These are phyloP conservation scores for Temnothorax nylanderi DNA, from an alignment of 1,140 invertebrate genomes.

Conservation along the genomic window DNA sequence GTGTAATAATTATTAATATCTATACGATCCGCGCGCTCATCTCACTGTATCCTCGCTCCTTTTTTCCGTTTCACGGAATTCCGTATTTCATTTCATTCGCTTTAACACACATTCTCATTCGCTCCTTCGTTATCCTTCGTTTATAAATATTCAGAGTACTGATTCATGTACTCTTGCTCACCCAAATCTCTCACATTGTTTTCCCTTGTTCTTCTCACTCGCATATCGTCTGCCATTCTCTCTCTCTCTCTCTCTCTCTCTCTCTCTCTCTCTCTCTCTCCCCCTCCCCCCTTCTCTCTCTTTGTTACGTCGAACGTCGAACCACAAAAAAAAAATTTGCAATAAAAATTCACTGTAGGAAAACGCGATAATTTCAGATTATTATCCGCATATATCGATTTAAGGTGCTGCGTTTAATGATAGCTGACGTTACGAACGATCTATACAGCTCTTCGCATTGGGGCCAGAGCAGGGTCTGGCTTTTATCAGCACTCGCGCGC, in stretches of 20 bases:
- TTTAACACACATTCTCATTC: slow-evolving; percentile 15
- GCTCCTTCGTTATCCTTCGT: slow-evolving; percentile 6
- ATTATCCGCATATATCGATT: neutral
- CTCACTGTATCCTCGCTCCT: neutral
- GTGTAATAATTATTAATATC: slow-evolving; percentile 37
- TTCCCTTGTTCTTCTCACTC: neutral
- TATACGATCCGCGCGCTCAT: neutral
- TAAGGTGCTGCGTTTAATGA: slow-evolving; percentile 32
- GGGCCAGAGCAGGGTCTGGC: neutral
- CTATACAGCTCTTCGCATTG: neutral
- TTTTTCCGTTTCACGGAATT: neutral
- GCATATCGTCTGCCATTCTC: neutral
- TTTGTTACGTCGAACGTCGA: too few relatives aligned
- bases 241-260: neutral
- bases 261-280: neutral
- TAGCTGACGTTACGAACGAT: slow-evolving; percentile 24
- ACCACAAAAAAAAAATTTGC: neutral
- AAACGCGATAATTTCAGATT: neutral
- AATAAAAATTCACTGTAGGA: neutral
- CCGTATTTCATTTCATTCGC: slow-evolving; percentile 15
- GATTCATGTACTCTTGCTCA: slow-evolving; percentile 15
- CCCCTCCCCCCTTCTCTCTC: neutral
- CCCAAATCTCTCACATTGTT: slow-evolving; percentile 10
- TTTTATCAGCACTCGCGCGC: slow-evolving; percentile 37
- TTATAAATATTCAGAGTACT: slow-evolving; percentile 31